Evolutionary conservation across 2,888 invertebrate species (phyloP).

Genomic region (Acronicta aceris): DNA sequence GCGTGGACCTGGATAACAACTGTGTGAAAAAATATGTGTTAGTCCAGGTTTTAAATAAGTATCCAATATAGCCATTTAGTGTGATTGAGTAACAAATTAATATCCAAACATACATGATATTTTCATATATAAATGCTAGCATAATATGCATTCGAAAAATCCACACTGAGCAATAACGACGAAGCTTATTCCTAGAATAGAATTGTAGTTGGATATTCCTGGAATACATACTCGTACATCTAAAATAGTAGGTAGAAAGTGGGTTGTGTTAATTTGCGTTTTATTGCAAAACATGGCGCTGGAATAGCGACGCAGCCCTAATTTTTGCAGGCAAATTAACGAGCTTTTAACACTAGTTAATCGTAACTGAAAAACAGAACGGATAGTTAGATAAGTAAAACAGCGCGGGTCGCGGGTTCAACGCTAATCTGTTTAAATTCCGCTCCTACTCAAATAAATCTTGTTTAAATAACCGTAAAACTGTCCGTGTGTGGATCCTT

Average conservation of each 20-base stretch:
- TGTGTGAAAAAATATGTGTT: too few relatives aligned
- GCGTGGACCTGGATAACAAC: too few relatives aligned
- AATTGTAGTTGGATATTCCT: background rate
- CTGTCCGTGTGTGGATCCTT: slow-evolving; percentile 72
- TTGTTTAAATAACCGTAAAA: slow-evolving; percentile 80
- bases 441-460: slow-evolving; percentile 77
- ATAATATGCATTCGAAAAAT: too few relatives aligned
- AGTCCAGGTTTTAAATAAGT: too few relatives aligned
- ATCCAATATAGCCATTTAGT: too few relatives aligned
- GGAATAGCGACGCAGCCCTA: slow-evolving; percentile 19
- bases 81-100: too few relatives aligned
- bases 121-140: too few relatives aligned
- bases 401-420: slow-evolving; percentile 60
- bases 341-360: slow-evolving; percentile 53
- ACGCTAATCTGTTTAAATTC: slow-evolving; percentile 78
- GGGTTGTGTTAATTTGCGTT: slow-evolving; percentile 34
- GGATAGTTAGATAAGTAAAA: slow-evolving; percentile 65
- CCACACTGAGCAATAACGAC: too few relatives aligned
- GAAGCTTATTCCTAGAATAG: background rate
- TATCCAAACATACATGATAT: too few relatives aligned
- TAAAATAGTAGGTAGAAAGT: slow-evolving; percentile 6
- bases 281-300: slow-evolving; percentile 34
- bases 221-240: background rate
- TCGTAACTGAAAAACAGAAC: slow-evolving; percentile 51
- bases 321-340: slow-evolving; percentile 45